Base-by-base conservation (phyloP, 2,113 vertebrate species). In the Trematomus loennbergii region DNA sequence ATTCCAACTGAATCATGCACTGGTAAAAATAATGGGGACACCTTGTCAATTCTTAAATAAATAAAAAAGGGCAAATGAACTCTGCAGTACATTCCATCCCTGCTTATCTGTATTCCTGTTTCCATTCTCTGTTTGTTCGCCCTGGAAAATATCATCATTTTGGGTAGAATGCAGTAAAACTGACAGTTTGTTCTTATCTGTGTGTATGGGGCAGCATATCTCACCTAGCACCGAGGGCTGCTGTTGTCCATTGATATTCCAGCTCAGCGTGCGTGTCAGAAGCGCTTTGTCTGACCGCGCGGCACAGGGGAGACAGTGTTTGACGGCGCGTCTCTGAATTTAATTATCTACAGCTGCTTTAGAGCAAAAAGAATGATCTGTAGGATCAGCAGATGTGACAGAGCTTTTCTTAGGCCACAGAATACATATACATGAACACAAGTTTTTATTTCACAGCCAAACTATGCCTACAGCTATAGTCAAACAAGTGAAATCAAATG, bases 331-430 rank as follows among this genome's bases (percentile, higher is more conserved):
- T 90, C 89, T 91, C 85, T 75, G 81, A 86, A 92, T 92, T 87
- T 92, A 91, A 94, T 93, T 90, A 89, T 89, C 83, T 84, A 84
- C 87, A 86, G 88, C 90, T 92, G 88, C 85, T 90, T 87, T 81
- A 81, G 83, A 91, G 85, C 78, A 90, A 89, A 93, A 75, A 78
- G 81, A 92, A 86, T 88, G 79, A 86, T 85, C 67, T 65, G 72
- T 57, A 60, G 64, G 70, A 84, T 91, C 78, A 86, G 85, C 72
- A 78, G 72, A 89, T 59, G 76, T 85, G 86, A 87, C 63, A 49
- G 62, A 74, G 81, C 79, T 63, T 74, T 78, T 82, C 72, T 79
- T 22, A 13, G 52, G 52, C 29, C 52, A 48, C 53, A 50, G 29
- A 84, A 81, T 25, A 58, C 52, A 46, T 36, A 25, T 20, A 20